Evolutionary conservation across 2,888 invertebrate genomes (phyloP), one percentile per base, ranked within the genome.

Genomic region (Miltochrista miniata): DNA sequence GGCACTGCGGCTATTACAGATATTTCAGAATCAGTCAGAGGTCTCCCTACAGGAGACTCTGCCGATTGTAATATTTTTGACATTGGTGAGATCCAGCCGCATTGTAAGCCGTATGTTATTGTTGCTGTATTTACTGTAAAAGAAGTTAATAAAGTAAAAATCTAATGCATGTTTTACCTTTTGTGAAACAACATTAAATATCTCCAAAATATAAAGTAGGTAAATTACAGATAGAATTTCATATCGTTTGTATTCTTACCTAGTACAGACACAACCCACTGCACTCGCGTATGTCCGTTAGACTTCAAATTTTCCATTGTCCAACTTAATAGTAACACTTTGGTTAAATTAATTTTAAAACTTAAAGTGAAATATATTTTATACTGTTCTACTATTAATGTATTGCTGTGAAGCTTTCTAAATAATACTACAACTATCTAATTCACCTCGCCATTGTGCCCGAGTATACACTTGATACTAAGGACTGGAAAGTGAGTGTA

Each of bases 41-140:
- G 75, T 34, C 56, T 56, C 0, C 83, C 85, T 1, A 80, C 64
- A 0, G 88, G 85, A 0, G 86, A 81, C 3, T 60, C 35, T 7
- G 67, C 59, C 0, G 88, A 84, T 53, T 84, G 74, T 31, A 92
- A 68, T 14, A 84, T 55, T 3, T 80, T 79, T 12, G 84, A 62
- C 51, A 85, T 81, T 0, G 91, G 87, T 0, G 92, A 90, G 0
- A 88, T 72, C 89, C 91, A 92, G 1, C 90, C 92, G 1, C 79
- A 70, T 55, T 85, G 84, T 2, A 85, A 74, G 0, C 92, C 92
- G 45, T 87, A 81, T 13, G 81, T 83, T 14, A 92, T 71, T 9
- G 85, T 60, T 10, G 85, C 64, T 34, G 86, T 50, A 51, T 87
- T 87, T 2, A 80, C 92, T 92, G 72, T n/a, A 75, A 61, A 36